Evolutionary conservation across 2,888 invertebrate genomes (phyloP).

Genomic region (Tetranychus truncatus): DNA sequence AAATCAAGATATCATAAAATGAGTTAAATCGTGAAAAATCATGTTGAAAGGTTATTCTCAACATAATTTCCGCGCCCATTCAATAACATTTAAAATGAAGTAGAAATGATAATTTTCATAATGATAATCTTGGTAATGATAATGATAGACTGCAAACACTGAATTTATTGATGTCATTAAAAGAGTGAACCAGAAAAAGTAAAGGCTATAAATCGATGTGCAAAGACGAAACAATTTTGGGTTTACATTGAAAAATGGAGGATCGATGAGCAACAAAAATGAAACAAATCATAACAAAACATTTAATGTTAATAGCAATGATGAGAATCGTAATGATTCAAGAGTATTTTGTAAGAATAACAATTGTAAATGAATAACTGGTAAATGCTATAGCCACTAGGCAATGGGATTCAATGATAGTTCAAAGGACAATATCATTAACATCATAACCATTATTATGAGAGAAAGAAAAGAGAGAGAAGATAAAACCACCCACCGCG

Average conservation of each 20-base stretch:
- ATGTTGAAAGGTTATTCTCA: background rate
- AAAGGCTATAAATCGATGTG: background rate
- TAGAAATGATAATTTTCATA: background rate
- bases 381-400: background rate
- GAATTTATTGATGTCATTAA: background rate
- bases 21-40: background rate
- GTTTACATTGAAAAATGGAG: background rate
- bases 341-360: background rate
- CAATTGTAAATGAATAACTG: background rate
- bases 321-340: background rate
- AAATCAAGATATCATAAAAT: background rate
- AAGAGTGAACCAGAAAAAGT: background rate
- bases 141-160: background rate
- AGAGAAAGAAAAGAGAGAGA: background rate
- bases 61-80: background rate
- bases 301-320: background rate
- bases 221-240: background rate
- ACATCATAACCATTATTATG: background rate
- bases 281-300: background rate
- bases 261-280: background rate
- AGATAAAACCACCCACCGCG: conserved; percentile 1
- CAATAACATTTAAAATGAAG: background rate
- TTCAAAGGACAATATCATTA: background rate
- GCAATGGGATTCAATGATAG: background rate
- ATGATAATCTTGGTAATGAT: background rate